These are phyloP conservation scores for Stenopsyche tienmushanensis DNA, from an alignment of 1,140 invertebrate genomes.

Conservation along the genomic window DNA sequence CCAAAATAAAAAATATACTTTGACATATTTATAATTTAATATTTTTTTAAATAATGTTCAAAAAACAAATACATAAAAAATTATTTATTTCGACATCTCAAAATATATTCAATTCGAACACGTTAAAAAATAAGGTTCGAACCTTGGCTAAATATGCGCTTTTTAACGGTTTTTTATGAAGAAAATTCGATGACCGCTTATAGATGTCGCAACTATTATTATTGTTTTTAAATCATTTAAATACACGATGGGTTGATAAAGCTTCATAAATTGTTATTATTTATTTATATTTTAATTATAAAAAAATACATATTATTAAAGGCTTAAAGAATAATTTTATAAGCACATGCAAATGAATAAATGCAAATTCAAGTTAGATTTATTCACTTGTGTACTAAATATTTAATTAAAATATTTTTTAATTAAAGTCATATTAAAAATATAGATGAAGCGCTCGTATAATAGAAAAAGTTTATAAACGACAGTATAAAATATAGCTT, in stretches of 20 bases:
- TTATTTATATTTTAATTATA: background rate
- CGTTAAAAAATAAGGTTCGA: slow-evolving; percentile 4
- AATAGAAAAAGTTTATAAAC: background rate
- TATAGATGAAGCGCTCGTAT: no score
- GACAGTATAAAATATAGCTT: background rate
- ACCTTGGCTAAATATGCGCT: slow-evolving; percentile 3
- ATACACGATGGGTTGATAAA: no score
- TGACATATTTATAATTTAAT: background rate
- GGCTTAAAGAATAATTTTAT: background rate
- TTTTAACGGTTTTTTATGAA: slow-evolving; percentile 17
- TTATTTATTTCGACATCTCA: background rate
- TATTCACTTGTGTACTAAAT: no score
- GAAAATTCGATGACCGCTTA: background rate
- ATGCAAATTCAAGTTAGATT: background rate
- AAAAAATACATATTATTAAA: background rate
- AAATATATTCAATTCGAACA: no score
- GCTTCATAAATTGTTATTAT: no score
- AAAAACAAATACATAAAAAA: background rate
- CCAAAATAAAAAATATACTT: background rate
- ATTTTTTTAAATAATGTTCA: background rate
- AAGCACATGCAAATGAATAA: background rate
- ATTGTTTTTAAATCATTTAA: no score
- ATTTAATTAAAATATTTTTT: no score
- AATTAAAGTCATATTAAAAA: no score
- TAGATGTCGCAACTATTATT: slow-evolving; percentile 7